Conservation (phyloP, 2,888 invertebrate species). For the Pimpla rufipes region DNA sequence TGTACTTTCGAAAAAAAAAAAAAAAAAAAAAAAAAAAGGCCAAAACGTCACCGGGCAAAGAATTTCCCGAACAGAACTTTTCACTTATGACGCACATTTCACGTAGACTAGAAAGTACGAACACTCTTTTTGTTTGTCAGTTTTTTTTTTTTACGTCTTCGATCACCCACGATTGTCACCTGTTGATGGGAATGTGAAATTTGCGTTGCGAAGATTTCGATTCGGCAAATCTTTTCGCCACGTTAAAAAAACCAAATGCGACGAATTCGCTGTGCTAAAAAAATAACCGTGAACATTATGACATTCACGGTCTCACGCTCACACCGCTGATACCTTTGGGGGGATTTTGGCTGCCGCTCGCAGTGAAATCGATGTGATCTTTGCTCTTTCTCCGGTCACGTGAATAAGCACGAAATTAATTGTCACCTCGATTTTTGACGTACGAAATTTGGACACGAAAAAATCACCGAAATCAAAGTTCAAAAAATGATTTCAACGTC, state of each 20-base stretch:
- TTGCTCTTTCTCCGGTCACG: background rate
- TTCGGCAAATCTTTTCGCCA: slow-evolving; percentile 59
- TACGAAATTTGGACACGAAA: background rate
- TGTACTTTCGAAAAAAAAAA: slow-evolving; percentile 30
- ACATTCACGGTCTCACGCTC: slow-evolving; percentile 66
- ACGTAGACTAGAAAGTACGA: slow-evolving; percentile 61
- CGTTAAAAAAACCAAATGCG: slow-evolving; percentile 31
- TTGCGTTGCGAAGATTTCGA: slow-evolving; percentile 61
- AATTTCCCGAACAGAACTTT: slow-evolving; percentile 59
- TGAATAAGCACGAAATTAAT: background rate
- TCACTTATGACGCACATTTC: slow-evolving; percentile 66
- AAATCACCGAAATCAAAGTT: too few species aligned
- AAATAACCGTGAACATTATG: slow-evolving; percentile 65
- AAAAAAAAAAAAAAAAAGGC: slow-evolving; percentile 20
- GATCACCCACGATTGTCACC: slow-evolving; percentile 11
- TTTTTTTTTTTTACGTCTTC: slow-evolving; percentile 37
- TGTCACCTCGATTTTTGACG: too few species aligned
- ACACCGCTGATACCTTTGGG: slow-evolving; percentile 49
- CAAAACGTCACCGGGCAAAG: slow-evolving; percentile 38
- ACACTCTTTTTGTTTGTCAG: slow-evolving; percentile 38
- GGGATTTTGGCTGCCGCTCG: slow-evolving; percentile 6
- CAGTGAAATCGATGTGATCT: background rate
- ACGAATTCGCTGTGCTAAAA: slow-evolving; percentile 37
- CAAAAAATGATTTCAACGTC: too few species aligned
- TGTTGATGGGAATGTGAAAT: slow-evolving; percentile 59